Evolutionary conservation across 2,888 invertebrate genomes (phyloP).

Genomic region (Oconnorella tubifera): DNA sequence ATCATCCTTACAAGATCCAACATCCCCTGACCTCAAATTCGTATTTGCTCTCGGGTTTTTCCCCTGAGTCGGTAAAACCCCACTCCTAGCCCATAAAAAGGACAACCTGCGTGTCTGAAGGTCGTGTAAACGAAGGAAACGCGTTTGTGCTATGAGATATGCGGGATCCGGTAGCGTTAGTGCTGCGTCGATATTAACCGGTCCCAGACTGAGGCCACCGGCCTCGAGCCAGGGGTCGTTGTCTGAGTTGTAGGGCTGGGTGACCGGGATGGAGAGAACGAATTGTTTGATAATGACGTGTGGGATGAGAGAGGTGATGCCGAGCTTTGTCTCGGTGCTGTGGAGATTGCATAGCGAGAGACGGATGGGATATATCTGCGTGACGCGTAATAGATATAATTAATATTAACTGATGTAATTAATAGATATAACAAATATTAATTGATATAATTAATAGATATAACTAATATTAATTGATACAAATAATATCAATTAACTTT

Average conservation of each 20-base stretch:
- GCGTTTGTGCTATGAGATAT: conserved; percentile 50
- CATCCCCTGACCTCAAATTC: no score
- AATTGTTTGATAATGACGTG: conserved; percentile 69
- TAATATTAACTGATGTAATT: background rate
- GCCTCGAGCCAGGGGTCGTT: conserved; percentile 76
- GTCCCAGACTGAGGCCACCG: conserved; percentile 83
- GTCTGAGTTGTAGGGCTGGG: conserved; percentile 37
- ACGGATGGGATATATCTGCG: conserved; percentile 80
- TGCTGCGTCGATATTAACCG: conserved; percentile 80
- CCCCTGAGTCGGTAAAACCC: background rate
- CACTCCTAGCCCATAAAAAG: conserved; percentile 79
- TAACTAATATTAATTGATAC: no score
- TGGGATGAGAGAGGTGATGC: conserved; percentile 80
- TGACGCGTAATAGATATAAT: conserved; percentile 35
- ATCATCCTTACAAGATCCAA: background rate
- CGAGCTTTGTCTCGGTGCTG: conserved; percentile 82
- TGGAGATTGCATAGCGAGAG: conserved; percentile 91
- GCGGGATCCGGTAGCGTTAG: conserved; percentile 62
- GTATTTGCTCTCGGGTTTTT: no score
- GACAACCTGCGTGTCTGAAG: conserved; percentile 79
- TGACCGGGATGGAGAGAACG: conserved; percentile 60
- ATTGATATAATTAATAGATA: no score
- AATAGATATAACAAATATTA: background rate
- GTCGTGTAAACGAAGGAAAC: conserved; percentile 64
- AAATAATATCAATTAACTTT: no score